phyloP scores from a whole-genome alignment of 2,797 vertebrate species.

The Enoplosus armatus region DNA sequence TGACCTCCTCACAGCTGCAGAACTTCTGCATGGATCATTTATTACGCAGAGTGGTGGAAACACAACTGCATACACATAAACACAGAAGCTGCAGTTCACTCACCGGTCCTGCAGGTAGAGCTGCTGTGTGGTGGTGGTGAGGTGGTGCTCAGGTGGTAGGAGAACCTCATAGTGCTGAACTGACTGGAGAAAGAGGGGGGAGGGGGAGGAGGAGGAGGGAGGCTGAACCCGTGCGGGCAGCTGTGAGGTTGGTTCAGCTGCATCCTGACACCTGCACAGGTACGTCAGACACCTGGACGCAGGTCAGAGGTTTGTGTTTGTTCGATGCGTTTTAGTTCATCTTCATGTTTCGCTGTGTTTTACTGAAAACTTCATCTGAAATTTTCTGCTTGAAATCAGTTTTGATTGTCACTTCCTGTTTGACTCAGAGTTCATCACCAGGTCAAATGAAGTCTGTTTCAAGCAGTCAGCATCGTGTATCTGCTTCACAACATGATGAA shows the following conservation, averaged over 20 bases:
- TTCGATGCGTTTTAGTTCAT: background rate
- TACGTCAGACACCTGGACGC: conserved; percentile 27
- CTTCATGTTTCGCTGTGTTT: background rate
- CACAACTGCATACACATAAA: no score
- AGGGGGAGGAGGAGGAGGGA: conserved; percentile 52
- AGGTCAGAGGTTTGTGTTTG: conserved; percentile 6
- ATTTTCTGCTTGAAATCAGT: background rate
- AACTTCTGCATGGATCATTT: no score
- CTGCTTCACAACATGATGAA: background rate
- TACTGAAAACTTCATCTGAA: conserved; percentile 9
- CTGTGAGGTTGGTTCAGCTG: conserved; percentile 80
- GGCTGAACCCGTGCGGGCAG: conserved; percentile 63
- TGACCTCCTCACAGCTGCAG: no score
- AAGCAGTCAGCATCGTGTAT: no score
- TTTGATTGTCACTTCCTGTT: background rate
- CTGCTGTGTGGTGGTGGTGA: conserved; percentile 4
- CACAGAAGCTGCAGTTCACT: conserved; percentile 25
- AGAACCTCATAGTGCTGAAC: conserved; percentile 85
- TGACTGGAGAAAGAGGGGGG: conserved; percentile 79
- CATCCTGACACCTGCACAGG: conserved; percentile 65
- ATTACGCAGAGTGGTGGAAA: no score
- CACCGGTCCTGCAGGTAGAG: conserved; percentile 77
- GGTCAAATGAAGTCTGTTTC: background rate
- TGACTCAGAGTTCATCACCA: background rate
- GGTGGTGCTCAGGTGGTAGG: conserved; percentile 80